phyloP scores from a whole-genome alignment of 2,888 invertebrate species.

The Acronicta psi region DNA sequence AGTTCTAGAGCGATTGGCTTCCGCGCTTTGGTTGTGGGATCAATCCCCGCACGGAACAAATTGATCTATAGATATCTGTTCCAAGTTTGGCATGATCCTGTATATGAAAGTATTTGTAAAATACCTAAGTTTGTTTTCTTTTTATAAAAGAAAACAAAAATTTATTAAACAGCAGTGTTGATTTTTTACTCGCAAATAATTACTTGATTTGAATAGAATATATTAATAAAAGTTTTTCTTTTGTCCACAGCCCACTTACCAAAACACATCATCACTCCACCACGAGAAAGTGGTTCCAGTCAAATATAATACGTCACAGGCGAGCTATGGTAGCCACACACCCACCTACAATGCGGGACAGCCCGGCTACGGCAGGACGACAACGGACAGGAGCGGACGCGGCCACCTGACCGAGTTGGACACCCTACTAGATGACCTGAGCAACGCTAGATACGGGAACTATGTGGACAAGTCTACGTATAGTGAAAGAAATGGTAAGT shows the following conservation, averaged over 20 bases:
- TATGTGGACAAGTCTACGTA: constrained; percentile 77
- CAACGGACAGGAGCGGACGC: constrained; percentile 62
- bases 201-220: neutral
- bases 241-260: constrained; percentile 91
- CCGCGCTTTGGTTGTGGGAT: too few relatives aligned
- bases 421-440: constrained; percentile 96
- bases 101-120: too few relatives aligned
- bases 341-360: constrained; percentile 41
- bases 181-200: neutral
- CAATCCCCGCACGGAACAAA: too few relatives aligned
- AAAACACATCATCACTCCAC: constrained; percentile 83
- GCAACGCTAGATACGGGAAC: constrained; percentile 91
- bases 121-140: too few relatives aligned
- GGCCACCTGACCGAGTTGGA: constrained; percentile 97
- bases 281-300: constrained; percentile 75
- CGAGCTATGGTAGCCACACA: constrained; percentile 65
- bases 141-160: too few relatives aligned
- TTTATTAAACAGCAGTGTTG: too few relatives aligned
- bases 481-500: constrained; percentile 78
- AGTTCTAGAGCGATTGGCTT: too few relatives aligned
- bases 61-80: too few relatives aligned
- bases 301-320: constrained; percentile 69
- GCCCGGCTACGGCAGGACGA: constrained; percentile 76
- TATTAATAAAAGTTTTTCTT: constrained; percentile 14
- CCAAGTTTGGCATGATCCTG: too few relatives aligned